phyloP scores from a whole-genome alignment of 2,797 vertebrate species.

The Paguma larvata region DNA sequence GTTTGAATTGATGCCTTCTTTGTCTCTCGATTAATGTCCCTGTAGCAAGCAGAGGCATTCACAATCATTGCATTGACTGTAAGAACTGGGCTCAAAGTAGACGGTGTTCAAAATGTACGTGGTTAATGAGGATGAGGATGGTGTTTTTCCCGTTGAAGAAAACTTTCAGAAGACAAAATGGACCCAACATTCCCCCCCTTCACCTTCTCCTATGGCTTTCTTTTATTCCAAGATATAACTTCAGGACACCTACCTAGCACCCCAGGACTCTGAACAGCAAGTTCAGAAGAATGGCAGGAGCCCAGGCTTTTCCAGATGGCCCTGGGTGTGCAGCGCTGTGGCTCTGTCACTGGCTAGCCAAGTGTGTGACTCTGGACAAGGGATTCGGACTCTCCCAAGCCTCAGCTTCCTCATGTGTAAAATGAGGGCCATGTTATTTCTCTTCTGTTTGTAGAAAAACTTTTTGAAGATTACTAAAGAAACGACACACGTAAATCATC shows the following conservation, averaged over 20 bases:
- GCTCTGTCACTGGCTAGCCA: background rate
- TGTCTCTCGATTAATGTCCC: conserved; percentile 85
- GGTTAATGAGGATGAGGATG: conserved; percentile 84
- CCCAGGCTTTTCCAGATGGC: background rate
- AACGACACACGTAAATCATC: background rate
- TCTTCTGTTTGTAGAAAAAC: background rate
- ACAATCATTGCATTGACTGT: conserved; percentile 84
- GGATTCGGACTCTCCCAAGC: conserved; percentile 56
- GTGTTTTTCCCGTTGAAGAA: conserved; percentile 76
- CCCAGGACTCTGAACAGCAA: background rate
- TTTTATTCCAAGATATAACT: conserved; percentile 13
- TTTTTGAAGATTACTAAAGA: background rate
- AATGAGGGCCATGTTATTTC: conserved; percentile 17
- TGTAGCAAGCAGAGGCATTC: conserved; percentile 85
- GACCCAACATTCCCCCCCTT: conserved; percentile 52
- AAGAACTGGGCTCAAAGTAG: conserved; percentile 80
- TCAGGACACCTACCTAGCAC: background rate
- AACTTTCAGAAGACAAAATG: conserved; percentile 57
- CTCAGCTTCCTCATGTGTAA: conserved; percentile 69
- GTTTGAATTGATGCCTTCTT: conserved; percentile 85
- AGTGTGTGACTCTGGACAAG: conserved; percentile 72
- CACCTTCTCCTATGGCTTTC: conserved; percentile 28
- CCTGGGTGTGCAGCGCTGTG: background rate
- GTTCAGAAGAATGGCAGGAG: background rate
- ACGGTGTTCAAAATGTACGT: conserved; percentile 81